Evolutionary conservation across 2,888 invertebrate genomes (phyloP).

Genomic region (Harpalus rubripes): DNA sequence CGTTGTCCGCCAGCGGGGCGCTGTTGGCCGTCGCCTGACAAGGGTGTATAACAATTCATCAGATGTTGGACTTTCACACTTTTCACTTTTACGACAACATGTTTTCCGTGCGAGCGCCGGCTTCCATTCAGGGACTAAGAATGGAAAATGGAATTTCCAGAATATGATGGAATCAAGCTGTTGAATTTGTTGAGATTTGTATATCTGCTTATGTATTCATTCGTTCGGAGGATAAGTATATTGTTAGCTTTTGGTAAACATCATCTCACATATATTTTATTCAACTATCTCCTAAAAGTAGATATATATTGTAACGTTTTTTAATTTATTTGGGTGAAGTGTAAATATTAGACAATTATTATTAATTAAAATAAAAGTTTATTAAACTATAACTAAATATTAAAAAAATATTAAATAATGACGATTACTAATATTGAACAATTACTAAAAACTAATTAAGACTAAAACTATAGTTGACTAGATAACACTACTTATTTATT

Average conservation of each 20-base stretch:
- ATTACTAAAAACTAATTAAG: too few relatives aligned
- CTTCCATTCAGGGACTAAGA: background rate
- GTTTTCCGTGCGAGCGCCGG: background rate
- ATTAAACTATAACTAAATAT: too few relatives aligned
- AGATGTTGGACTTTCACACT: constrained; percentile 10
- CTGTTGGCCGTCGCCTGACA: background rate
- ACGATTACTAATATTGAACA: too few relatives aligned
- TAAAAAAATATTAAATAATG: too few relatives aligned
- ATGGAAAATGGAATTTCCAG: background rate
- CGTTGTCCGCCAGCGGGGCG: background rate
- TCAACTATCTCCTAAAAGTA: background rate
- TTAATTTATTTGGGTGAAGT: too few relatives aligned
- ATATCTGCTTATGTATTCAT: constrained; percentile 3
- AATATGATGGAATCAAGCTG: background rate
- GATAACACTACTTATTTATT: too few relatives aligned
- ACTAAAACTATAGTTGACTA: too few relatives aligned
- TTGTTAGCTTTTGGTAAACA: background rate
- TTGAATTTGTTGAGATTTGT: background rate
- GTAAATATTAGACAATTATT: too few relatives aligned
- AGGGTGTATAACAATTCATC: constrained; percentile 16
- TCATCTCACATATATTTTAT: background rate
- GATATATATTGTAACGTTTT: too few relatives aligned
- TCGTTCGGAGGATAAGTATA: background rate
- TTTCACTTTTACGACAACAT: constrained; percentile 18
- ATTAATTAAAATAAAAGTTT: too few relatives aligned